These are phyloP conservation scores for Trichoplusia ni DNA, from an alignment of 1,140 invertebrate genomes.

Conservation along the genomic window DNA sequence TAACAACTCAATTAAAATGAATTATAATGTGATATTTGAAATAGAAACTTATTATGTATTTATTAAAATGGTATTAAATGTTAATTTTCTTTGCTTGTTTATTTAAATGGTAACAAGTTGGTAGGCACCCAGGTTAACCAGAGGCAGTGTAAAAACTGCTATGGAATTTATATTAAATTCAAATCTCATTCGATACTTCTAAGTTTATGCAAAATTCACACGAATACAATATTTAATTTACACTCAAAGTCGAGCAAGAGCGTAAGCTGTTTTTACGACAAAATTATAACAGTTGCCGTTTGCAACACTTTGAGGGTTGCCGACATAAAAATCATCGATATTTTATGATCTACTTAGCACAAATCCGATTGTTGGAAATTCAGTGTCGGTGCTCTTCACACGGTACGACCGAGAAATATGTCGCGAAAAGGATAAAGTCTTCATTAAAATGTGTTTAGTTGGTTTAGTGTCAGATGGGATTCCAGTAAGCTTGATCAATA, in stretches of 20 bases:
- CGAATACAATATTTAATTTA: too few relatives aligned
- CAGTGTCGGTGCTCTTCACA: constrained; percentile 39
- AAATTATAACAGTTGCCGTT: background rate
- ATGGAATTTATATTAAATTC: too few relatives aligned
- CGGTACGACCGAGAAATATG: constrained; percentile 34
- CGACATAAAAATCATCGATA: constrained; percentile 53
- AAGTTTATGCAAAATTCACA: too few relatives aligned
- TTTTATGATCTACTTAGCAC: constrained; percentile 69
- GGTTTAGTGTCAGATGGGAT: constrained; percentile 56
- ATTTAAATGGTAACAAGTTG: background rate
- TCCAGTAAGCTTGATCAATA: constrained; percentile 49
- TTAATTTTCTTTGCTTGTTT: background rate
- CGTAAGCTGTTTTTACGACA: background rate
- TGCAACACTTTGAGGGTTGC: constrained; percentile 44
- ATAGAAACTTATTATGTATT: constrained; percentile 2
- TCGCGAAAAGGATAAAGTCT: constrained; percentile 39
- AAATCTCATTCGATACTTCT: too few relatives aligned
- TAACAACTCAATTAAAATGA: constrained; percentile 41
- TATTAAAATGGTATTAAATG: background rate
- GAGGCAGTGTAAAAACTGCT: too few relatives aligned
- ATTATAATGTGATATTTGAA: constrained; percentile 31
- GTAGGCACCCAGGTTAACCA: too few relatives aligned
- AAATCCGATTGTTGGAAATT: constrained; percentile 63
- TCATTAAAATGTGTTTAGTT: constrained; percentile 57
- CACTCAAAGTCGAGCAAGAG: too few relatives aligned